Conservation (phyloP, 2,113 vertebrate species). For the Corythornis vintsioides region DNA sequence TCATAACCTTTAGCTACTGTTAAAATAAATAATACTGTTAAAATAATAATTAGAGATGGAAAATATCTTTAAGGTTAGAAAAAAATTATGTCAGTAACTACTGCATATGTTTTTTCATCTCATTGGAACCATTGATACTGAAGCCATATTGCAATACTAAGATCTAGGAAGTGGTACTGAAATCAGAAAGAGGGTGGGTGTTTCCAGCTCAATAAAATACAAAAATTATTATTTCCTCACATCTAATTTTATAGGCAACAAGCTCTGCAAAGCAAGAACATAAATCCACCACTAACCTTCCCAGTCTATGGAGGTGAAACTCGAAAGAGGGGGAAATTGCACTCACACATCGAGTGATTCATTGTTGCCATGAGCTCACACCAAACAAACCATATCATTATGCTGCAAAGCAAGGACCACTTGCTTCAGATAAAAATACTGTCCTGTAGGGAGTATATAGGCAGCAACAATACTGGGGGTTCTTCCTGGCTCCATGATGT, state of each 20-base stretch:
- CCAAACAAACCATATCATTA: neutral
- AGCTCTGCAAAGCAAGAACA: neutral
- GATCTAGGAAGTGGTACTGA: neutral
- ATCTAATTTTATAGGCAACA: constrained; percentile 16
- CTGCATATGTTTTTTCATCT: neutral
- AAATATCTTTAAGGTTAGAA: neutral
- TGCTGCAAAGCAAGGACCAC: neutral
- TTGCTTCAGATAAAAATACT: neutral
- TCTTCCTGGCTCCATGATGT: neutral
- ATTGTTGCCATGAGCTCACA: neutral
- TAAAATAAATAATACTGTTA: neutral
- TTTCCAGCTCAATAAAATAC: neutral
- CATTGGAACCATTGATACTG: neutral
- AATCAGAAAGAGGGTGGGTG: neutral
- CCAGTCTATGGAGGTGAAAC: neutral
- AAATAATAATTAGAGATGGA: no score
- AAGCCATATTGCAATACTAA: constrained; percentile 10
- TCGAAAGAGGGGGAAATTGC: neutral
- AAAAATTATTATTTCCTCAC: neutral
- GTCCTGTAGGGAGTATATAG: neutral
- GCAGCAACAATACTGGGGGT: neutral
- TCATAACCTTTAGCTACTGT: neutral
- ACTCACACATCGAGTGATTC: neutral
- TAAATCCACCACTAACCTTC: neutral
- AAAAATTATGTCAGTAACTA: neutral